phyloP scores from a whole-genome alignment of 1,140 invertebrate genomes.

The Drosophila trapezifrons region DNA sequence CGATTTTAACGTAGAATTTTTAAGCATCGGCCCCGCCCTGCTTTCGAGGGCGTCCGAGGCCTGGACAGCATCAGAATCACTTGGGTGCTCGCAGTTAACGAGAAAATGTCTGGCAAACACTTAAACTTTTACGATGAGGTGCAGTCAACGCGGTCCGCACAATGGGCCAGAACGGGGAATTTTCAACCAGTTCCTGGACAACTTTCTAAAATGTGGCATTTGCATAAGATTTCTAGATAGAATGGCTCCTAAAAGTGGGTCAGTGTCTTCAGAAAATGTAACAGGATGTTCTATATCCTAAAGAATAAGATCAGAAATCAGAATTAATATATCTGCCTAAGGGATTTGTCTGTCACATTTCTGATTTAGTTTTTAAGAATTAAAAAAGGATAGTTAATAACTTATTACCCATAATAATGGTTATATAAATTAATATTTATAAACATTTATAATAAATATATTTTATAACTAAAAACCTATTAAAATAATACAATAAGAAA shows the following conservation, averaged over 20 bases:
- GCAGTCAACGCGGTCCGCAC: constrained; percentile 43
- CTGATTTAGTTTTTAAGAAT: neutral
- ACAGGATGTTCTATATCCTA: no score
- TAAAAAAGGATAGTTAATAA: neutral
- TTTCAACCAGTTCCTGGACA: neutral
- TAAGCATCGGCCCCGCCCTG: constrained; percentile 40
- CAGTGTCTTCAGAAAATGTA: neutral
- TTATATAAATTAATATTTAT: neutral
- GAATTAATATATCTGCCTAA: no score
- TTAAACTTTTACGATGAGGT: constrained; percentile 79
- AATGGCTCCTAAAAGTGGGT: neutral
- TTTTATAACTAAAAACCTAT: neutral
- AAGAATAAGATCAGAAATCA: no score
- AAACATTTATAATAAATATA: neutral
- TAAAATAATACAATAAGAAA: neutral
- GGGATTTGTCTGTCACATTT: neutral
- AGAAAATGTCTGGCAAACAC: constrained; percentile 81
- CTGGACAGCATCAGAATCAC: constrained; percentile 70
- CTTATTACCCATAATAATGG: neutral
- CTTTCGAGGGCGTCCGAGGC: constrained; percentile 24
- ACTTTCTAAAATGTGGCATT: constrained; percentile 7
- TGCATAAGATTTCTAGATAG: constrained; percentile 3
- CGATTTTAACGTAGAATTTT: constrained; percentile 75
- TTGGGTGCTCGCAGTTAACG: constrained; percentile 72
- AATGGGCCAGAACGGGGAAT: constrained; percentile 14